These are phyloP conservation scores for Limnothrissa miodon DNA, from an alignment of 2,113 vertebrate species.

Conservation along the genomic window DNA sequence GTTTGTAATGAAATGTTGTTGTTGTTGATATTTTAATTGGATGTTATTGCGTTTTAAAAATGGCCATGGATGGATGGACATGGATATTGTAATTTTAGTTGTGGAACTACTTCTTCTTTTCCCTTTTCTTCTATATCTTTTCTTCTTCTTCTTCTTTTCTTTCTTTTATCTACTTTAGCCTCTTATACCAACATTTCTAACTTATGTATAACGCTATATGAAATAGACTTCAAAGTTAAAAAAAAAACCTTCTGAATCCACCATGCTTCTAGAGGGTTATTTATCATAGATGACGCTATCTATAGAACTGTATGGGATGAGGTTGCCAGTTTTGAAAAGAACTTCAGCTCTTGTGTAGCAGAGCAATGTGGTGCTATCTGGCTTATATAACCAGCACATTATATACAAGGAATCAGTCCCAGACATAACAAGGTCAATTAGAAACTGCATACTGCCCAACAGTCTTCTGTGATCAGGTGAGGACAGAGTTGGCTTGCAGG, in stretches of 20 bases:
- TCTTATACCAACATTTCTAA: not conserved
- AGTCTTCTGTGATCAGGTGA: not conserved
- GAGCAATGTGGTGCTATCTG: not conserved
- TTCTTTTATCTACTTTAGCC: too few relatives aligned
- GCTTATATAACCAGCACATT: not conserved
- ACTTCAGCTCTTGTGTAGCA: not conserved
- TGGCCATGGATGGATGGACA: not conserved
- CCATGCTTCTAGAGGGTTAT: not conserved
- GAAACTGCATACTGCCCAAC: not conserved
- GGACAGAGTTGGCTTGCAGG: not conserved
- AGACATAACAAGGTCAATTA: not conserved
- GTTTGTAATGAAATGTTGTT: not conserved
- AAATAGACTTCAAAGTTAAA: not conserved
- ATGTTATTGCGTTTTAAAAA: not conserved
- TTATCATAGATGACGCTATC: not conserved
- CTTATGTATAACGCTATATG: not conserved
- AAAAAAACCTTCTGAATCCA: not conserved
- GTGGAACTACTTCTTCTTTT: not conserved
- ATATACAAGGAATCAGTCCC: not conserved
- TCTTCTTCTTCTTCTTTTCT: too few relatives aligned
- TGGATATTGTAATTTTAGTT: not conserved
- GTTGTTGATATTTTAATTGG: not conserved
- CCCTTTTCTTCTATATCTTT: too few relatives aligned
- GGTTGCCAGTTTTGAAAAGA: not conserved
- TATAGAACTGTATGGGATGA: not conserved